These are phyloP conservation scores for Brachionus asplanchnoidis DNA, from an alignment of 1,140 invertebrate species.

Conservation along the genomic window DNA sequence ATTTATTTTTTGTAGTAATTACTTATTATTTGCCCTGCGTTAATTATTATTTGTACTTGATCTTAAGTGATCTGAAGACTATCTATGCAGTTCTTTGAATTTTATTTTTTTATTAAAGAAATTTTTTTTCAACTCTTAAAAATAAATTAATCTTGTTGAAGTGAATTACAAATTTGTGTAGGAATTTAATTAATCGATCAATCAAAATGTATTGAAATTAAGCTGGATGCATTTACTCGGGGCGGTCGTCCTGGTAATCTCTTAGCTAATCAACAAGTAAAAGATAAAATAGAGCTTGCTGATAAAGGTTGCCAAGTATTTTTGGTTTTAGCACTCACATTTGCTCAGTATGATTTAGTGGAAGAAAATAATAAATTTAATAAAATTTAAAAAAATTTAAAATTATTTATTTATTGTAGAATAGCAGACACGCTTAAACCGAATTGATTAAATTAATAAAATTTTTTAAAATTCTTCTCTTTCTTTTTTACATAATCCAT, in stretches of 20 bases:
- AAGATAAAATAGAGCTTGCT: not conserved
- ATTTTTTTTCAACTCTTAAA: not conserved
- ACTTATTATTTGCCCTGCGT: not conserved
- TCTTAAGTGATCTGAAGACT: not conserved
- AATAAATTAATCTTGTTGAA: not conserved
- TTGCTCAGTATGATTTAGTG: no score
- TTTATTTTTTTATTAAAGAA: not conserved
- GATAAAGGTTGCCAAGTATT: not conserved
- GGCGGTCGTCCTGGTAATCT: not conserved
- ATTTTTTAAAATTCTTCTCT: no score
- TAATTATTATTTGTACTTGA: not conserved
- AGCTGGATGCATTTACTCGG: not conserved
- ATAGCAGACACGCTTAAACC: no score
- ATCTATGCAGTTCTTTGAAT: not conserved
- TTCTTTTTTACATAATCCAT: no score
- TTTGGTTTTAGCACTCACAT: no score
- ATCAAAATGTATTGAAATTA: not conserved
- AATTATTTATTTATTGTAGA: no score
- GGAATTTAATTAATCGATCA: not conserved
- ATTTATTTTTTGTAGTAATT: not conserved
- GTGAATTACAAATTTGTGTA: not conserved
- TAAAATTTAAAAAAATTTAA: no score
- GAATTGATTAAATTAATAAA: no score
- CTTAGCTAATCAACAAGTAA: not conserved
- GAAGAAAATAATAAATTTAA: no score